These are phyloP conservation scores for Regulus satrapa DNA, from an alignment of 2,113 vertebrate species.

Conservation along the genomic window DNA sequence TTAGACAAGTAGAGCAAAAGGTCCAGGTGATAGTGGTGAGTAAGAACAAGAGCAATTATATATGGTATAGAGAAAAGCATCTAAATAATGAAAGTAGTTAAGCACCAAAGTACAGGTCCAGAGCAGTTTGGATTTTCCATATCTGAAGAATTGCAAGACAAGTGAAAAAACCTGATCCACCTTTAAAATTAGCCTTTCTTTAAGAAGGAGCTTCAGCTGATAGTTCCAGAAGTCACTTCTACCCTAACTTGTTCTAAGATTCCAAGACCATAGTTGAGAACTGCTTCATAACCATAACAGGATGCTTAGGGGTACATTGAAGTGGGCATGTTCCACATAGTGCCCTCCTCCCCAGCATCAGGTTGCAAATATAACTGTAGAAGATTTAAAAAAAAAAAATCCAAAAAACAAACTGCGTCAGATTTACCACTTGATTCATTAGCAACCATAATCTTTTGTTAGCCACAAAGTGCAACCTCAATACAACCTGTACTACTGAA, in stretches of 20 bases:
- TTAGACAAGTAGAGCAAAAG: not conserved
- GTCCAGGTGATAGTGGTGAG: not conserved
- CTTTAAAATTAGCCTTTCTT: not conserved
- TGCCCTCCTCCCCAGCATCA: accelerated
- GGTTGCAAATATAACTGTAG: not conserved
- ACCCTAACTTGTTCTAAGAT: not conserved
- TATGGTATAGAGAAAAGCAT: not conserved
- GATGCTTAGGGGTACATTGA: not conserved
- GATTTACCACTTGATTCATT: not conserved
- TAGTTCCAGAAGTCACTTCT: not conserved
- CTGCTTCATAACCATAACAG: not conserved
- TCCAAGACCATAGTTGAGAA: not conserved
- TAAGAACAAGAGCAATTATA: not conserved
- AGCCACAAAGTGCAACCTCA: not conserved
- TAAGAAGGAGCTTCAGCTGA: not conserved
- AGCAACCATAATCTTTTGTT: not conserved
- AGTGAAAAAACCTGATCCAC: not conserved
- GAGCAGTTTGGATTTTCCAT: not conserved
- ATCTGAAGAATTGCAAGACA: not conserved
- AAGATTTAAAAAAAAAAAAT: not conserved
- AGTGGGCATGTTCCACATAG: not conserved
- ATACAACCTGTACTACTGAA: not conserved
- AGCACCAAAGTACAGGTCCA: not conserved
- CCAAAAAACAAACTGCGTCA: accelerated
- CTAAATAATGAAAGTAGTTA: not conserved